A percentile compares a stretch with the other conserved stretches of the same genome.
Conservation (phyloP, 2,888 invertebrate genomes). For the Camptogramma bilineatum region DNA sequence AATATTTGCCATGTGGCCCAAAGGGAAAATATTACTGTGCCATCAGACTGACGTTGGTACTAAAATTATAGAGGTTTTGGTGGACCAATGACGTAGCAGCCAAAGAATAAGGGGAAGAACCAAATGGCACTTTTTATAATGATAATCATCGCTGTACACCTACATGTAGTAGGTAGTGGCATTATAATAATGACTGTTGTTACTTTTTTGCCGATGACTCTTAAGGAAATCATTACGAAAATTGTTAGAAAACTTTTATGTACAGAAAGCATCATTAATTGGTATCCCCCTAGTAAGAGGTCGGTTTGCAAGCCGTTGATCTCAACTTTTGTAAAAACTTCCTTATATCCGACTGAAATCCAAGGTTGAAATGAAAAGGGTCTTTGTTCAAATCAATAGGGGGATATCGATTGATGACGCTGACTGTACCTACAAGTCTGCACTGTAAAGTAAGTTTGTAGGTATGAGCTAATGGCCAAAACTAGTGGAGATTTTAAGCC, state of each 20-base stretch:
- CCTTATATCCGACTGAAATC: too few relatives aligned
- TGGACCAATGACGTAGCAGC: neutral
- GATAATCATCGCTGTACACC: neutral
- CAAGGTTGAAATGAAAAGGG: too few relatives aligned
- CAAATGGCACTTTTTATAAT: constrained; percentile 4
- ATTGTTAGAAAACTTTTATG: constrained; percentile 6
- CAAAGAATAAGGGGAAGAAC: constrained; percentile 5
- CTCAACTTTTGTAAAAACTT: too few relatives aligned
- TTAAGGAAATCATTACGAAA: constrained; percentile 19
- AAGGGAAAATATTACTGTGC: neutral
- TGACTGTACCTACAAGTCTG: neutral
- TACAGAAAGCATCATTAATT: too few relatives aligned
- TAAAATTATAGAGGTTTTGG: neutral
- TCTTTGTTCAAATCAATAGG: too few relatives aligned
- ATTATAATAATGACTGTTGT: constrained; percentile 23
- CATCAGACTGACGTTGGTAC: too few relatives aligned
- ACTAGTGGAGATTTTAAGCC: too few relatives aligned
- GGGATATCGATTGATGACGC: too few relatives aligned
- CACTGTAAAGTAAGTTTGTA: too few relatives aligned
- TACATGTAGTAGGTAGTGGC: neutral
- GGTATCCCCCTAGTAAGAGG: too few relatives aligned
- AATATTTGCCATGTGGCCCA: neutral
- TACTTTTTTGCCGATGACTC: constrained; percentile 22
- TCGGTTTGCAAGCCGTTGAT: too few relatives aligned
- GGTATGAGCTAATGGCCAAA: too few relatives aligned